phyloP scores from a whole-genome alignment of 2,113 vertebrate genomes.

The Piaya cayana region DNA sequence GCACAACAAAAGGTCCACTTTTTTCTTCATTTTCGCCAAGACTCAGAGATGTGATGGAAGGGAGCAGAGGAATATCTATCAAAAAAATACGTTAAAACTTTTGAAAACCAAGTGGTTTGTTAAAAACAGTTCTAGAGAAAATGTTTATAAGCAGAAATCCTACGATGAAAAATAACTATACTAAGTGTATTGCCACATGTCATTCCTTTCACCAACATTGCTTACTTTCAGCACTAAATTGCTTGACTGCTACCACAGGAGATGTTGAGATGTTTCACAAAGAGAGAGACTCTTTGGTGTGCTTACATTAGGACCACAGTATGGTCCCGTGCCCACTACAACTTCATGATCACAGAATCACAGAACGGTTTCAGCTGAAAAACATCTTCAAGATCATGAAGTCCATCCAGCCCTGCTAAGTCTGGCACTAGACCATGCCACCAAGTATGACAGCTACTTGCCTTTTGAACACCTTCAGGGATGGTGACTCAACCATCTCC shows the following conservation, averaged over 20 bases:
- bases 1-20: constrained; percentile 91
- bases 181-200: background rate
- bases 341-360: background rate
- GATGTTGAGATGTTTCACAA: background rate
- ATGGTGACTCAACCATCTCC: no score
- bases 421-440: no score
- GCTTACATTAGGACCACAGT: background rate
- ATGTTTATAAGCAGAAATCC: background rate
- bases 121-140: background rate
- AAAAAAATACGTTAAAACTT: background rate
- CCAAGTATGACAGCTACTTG: no score
- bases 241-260: background rate
- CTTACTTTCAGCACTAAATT: background rate
- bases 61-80: constrained; percentile 94
- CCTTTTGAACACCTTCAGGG: no score
- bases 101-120: background rate
- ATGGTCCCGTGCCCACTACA: fast-evolving
- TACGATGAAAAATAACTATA: background rate
- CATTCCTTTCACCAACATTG: background rate
- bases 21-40: constrained; percentile 87
- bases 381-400: no score
- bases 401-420: no score
- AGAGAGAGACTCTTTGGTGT: background rate
- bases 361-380: no score
- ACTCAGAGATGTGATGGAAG: constrained; percentile 93